phyloP scores from a whole-genome alignment of 2,888 invertebrate genomes.

The Dioctria rufipes region DNA sequence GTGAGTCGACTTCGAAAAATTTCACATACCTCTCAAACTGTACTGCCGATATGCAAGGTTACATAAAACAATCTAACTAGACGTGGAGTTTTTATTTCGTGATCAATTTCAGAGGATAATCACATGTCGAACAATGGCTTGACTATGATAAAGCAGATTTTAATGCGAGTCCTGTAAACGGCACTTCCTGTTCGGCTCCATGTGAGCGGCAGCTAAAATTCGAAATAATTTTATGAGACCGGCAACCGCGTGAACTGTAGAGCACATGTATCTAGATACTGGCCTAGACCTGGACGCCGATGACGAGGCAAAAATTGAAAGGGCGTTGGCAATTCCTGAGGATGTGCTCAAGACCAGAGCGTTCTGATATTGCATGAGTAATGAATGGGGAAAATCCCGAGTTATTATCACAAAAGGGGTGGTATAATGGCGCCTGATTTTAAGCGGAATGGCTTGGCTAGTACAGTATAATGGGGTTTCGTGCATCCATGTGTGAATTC shows the following conservation, averaged over 20 bases:
- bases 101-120: background rate
- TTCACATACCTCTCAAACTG: too few relatives aligned
- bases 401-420: background rate
- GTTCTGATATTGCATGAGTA: slow-evolving; percentile 23
- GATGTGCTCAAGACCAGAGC: slow-evolving; percentile 4
- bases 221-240: background rate
- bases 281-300: background rate
- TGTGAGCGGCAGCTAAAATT: background rate
- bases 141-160: slow-evolving; percentile 6
- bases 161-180: background rate
- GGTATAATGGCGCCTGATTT: slow-evolving; percentile 3
- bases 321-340: background rate
- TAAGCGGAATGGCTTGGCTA: background rate
- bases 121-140: background rate
- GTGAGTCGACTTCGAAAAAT: too few relatives aligned
- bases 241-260: background rate
- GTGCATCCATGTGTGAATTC: slow-evolving; percentile 17
- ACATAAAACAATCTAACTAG: too few relatives aligned
- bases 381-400: slow-evolving; percentile 5
- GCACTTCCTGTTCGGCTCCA: background rate
- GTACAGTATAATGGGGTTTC: background rate
- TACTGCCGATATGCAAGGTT: too few relatives aligned
- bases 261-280: background rate
- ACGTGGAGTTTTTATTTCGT: background rate
- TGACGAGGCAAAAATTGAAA: background rate